These are phyloP conservation scores for Diabrotica balteata DNA, from an alignment of 2,888 invertebrate genomes.

Conservation along the genomic window DNA sequence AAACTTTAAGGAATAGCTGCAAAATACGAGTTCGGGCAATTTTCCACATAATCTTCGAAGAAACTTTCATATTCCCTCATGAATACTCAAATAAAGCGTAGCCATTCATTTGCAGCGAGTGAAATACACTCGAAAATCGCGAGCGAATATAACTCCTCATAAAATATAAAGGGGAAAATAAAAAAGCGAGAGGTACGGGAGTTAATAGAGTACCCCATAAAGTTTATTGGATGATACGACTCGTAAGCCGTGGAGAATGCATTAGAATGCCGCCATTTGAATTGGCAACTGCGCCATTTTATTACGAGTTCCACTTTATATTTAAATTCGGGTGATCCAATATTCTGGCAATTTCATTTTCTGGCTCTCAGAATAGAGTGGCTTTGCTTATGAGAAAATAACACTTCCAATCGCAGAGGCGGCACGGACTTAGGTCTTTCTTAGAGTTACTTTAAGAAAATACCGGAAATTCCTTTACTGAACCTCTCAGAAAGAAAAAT, in stretches of 20 bases:
- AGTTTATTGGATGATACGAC: conserved; percentile 48
- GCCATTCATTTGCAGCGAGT: conserved; percentile 6
- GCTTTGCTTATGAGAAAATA: conserved; percentile 50
- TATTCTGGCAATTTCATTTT: conserved; percentile 61
- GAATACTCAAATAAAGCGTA: conserved; percentile 12
- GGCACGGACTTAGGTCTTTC: neutral
- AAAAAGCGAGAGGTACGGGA: conserved; percentile 38
- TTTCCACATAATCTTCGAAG: too few species aligned
- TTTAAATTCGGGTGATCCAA: conserved; percentile 61
- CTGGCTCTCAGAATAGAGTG: conserved; percentile 45
- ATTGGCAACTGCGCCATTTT: conserved; percentile 49
- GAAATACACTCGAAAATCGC: conserved; percentile 4
- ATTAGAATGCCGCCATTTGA: conserved; percentile 45
- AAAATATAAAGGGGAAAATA: conserved; percentile 35
- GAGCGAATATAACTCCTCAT: conserved; percentile 31
- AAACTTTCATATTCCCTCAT: neutral
- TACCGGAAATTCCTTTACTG: too few species aligned
- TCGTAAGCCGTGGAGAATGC: conserved; percentile 42
- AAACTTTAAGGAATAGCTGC: too few species aligned
- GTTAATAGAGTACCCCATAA: conserved; percentile 46
- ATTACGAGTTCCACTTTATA: conserved; percentile 60
- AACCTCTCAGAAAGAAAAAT: too few species aligned
- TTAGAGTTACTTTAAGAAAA: too few species aligned
- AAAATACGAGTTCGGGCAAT: too few species aligned
- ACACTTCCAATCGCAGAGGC: conserved; percentile 30